These are phyloP conservation scores for Brachystomella parvula DNA, from an alignment of 1,140 invertebrate species.

Conservation along the genomic window DNA sequence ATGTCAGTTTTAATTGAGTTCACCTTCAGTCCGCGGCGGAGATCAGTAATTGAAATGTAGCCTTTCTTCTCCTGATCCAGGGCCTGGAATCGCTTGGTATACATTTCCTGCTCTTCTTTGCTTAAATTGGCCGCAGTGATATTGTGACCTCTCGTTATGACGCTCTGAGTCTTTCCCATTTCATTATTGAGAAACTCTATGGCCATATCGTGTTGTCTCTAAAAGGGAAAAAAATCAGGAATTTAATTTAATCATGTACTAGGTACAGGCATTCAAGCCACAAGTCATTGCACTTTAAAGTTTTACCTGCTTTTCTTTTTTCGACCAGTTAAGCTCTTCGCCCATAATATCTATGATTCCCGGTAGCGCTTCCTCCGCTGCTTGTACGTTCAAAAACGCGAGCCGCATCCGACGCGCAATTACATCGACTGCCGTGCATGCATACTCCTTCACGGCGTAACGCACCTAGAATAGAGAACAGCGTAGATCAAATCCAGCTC, in stretches of 20 bases:
- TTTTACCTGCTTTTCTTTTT: conserved; percentile 61
- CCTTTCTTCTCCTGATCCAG: conserved; percentile 95
- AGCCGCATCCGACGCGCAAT: conserved; percentile 85
- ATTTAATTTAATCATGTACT: too few relatives aligned
- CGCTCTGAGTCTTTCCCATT: conserved; percentile 94
- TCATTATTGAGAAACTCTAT: conserved; percentile 79
- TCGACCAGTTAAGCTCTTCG: conserved; percentile 88
- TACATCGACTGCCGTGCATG: conserved; percentile 91
- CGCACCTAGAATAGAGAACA: conserved; percentile 51
- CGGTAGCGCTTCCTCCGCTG: conserved; percentile 89
- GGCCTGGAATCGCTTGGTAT: conserved; percentile 89
- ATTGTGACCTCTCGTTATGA: conserved; percentile 62
- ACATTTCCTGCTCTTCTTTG: conserved; percentile 86
- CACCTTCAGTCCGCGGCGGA: conserved; percentile 88
- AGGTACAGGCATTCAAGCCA: neutral
- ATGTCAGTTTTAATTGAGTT: conserved; percentile 24
- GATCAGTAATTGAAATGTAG: conserved; percentile 95
- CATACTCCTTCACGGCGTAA: conserved; percentile 93
- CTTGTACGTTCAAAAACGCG: conserved; percentile 93
- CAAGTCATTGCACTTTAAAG: neutral
- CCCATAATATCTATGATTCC: conserved; percentile 86
- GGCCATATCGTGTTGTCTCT: conserved; percentile 69
- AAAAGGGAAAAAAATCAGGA: conserved; percentile 39
- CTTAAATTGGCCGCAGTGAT: conserved; percentile 88
- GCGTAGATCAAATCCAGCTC: neutral